These are phyloP conservation scores for Drosophila maculinotata DNA, from an alignment of 2,888 invertebrate species.

Conservation along the genomic window DNA sequence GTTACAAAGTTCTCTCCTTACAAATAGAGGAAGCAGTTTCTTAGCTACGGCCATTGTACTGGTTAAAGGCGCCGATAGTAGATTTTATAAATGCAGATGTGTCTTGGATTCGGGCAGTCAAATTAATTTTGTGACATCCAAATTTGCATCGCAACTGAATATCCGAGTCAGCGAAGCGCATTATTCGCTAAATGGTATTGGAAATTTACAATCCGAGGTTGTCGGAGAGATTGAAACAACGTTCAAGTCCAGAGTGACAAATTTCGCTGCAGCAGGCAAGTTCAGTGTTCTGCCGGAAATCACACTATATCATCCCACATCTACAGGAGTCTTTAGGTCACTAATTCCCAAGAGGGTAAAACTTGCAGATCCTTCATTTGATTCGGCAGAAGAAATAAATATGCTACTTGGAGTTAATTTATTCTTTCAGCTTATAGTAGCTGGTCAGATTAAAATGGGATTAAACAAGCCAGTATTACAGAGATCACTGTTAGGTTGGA, in stretches of 20 bases:
- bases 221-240: constrained; percentile 3
- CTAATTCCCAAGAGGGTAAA: not conserved
- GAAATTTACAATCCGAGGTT: not conserved
- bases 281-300: not conserved
- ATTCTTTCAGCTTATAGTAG: constrained; percentile 13
- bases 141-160: not conserved
- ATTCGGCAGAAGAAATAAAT: constrained; percentile 6
- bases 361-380: constrained; percentile 19
- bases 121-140: constrained; percentile 15
- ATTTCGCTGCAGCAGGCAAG: not conserved
- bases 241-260: constrained; percentile 17
- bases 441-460: constrained; percentile 14
- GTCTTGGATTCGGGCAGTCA: constrained; percentile 13
- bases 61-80: not conserved
- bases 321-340: not conserved
- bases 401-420: constrained; percentile 8
- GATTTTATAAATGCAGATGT: not conserved
- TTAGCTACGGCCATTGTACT: constrained; percentile 9
- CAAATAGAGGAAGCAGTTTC: constrained; percentile 1
- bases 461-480: constrained; percentile 10
- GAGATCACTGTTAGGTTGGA: constrained; percentile 12
- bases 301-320: constrained; percentile 6
- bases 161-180: not conserved
- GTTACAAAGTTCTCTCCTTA: constrained; percentile 5
- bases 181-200: constrained; percentile 1